Base-by-base conservation (phyloP, 2,113 vertebrate species). In the Tragulus kanchil region DNA sequence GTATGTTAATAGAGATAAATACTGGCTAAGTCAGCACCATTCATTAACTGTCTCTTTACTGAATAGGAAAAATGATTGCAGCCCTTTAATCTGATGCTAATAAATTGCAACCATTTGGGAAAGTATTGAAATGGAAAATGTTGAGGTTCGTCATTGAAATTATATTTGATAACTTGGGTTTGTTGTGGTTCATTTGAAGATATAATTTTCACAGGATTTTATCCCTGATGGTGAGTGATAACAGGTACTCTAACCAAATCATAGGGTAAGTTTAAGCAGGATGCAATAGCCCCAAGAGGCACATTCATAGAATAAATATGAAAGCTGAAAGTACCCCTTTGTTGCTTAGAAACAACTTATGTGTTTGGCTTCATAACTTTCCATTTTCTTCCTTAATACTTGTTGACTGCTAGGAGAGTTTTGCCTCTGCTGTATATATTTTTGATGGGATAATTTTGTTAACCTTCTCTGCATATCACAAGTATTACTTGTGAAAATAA, bases 31-130 rank as follows among this genome's bases (percentile, higher is more conserved):
- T 89, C 71, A 89, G 77, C 83, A 97, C 97, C 97, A 96, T 98
- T 98, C 97, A 98, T 98, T 98, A 98, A 97, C 97, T 98, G 97
- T 98, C 98, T 98, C 93, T 98, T 97, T 97, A 94, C 97, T 98
- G 97, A 99, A 96, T 84, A 85, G 77, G 97, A 98, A 97, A 98
- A 98, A 98, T 97, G 98, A 98, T 98, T 82, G 89, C 65, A 98
- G 79, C 77, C 94, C 97, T 98, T 98, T 98, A 98, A 98, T 98
- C 97, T 98, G 98, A 98, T 98, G 61, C 97, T 98, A 98, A 99
- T 98, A 98, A 98, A 98, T 98, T 98, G 94, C 96, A 92, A 97
- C 96, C 97, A 98, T 99, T 99, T 99, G 98, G 96, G 95, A 96
- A 98, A 92, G 94, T 95, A 98, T 99, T 98, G 98, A 97, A 98